Evolutionary conservation across 2,888 invertebrate species (phyloP).

Genomic region (Melanchra persicariae): DNA sequence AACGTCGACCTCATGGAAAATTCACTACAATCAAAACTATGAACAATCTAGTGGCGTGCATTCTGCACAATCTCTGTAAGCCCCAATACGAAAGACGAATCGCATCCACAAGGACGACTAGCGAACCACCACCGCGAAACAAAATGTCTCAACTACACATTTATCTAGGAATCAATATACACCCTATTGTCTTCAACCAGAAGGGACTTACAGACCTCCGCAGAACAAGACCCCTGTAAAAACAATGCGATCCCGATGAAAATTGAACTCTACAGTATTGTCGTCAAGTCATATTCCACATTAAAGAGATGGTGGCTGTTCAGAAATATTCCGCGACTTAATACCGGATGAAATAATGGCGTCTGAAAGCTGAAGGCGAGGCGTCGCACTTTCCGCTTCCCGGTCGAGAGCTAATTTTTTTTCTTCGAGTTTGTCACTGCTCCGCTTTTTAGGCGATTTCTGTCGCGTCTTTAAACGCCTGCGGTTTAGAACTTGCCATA

Average conservation of each 20-base stretch:
- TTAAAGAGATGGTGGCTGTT: conserved; percentile 69
- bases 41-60: conserved; percentile 49
- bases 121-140: conserved; percentile 64
- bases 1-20: conserved; percentile 56
- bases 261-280: conserved; percentile 77
- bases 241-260: conserved; percentile 70
- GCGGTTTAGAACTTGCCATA: conserved; percentile 69
- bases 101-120: conserved; percentile 75
- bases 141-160: conserved; percentile 72
- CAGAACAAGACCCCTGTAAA: conserved; percentile 66
- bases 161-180: conserved; percentile 73
- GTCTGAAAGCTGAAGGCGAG: conserved; percentile 83
- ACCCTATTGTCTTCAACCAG: conserved; percentile 72
- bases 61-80: conserved; percentile 74
- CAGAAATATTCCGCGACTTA: conserved; percentile 74
- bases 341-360: conserved; percentile 83
- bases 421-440: conserved; percentile 75
- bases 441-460: conserved; percentile 74
- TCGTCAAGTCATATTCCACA: conserved; percentile 72
- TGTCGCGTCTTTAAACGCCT: conserved; percentile 70
- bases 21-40: conserved; percentile 61
- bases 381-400: conserved; percentile 82
- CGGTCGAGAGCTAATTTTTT: conserved; percentile 77
- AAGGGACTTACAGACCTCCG: conserved; percentile 68
- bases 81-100: conserved; percentile 81